A percentile compares a stretch with the other conserved stretches of the same genome.
Evolutionary conservation across 1,140 invertebrate species (phyloP).

Genomic region (Spodoptera litura): DNA sequence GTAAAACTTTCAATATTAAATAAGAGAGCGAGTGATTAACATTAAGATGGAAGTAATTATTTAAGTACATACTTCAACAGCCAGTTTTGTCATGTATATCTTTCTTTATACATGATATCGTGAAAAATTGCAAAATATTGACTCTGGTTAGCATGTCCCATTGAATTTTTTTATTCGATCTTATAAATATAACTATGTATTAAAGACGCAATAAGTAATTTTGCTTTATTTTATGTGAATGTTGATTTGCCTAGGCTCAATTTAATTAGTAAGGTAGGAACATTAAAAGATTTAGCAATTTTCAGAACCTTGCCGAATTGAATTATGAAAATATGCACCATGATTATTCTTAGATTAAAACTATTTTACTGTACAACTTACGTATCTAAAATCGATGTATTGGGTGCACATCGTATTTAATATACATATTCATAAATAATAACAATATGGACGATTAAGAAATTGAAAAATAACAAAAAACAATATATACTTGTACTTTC

Average conservation of each 20-base stretch:
- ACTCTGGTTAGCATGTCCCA: too few relatives aligned
- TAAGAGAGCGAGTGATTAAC: slow-evolving; percentile 51
- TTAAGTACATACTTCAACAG: slow-evolving; percentile 49
- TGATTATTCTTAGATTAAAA: slow-evolving; percentile 72
- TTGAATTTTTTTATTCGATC: too few relatives aligned
- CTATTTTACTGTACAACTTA: slow-evolving; percentile 76
- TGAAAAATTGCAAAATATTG: too few relatives aligned
- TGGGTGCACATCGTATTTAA: slow-evolving; percentile 22
- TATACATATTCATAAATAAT: slow-evolving; percentile 22
- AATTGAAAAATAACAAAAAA: neutral
- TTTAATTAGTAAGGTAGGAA: slow-evolving; percentile 45
- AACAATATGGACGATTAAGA: slow-evolving; percentile 36
- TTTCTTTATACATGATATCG: too few relatives aligned
- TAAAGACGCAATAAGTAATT: neutral
- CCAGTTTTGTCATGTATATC: neutral
- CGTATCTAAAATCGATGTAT: slow-evolving; percentile 55
- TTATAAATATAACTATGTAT: too few relatives aligned
- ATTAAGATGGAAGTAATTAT: slow-evolving; percentile 39
- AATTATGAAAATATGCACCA: slow-evolving; percentile 52
- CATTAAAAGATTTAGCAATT: slow-evolving; percentile 15
- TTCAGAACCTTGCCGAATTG: slow-evolving; percentile 2
- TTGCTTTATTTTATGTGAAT: too few relatives aligned
- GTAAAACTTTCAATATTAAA: slow-evolving; percentile 14
- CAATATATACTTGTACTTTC: slow-evolving; percentile 8
- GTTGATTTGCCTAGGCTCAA: slow-evolving; percentile 23